Evolutionary conservation across 1,140 invertebrate genomes (phyloP).

Genomic region (Macrobrachium nipponense): DNA sequence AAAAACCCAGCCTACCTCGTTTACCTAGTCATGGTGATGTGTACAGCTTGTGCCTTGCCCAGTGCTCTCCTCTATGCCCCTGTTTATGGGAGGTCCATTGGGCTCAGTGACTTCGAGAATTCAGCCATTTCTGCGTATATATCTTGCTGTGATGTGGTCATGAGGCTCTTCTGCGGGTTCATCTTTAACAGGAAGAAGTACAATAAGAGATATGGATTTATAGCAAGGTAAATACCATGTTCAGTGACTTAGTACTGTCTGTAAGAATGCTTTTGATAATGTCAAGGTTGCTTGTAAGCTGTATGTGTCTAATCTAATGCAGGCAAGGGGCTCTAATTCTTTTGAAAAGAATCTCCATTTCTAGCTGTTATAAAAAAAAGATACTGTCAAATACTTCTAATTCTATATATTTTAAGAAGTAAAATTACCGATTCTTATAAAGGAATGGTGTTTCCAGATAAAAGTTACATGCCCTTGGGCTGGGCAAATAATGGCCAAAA

Average conservation of each 20-base stretch:
- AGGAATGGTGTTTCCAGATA: too few species aligned
- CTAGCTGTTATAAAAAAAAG: not conserved
- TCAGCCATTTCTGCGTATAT: conserved; percentile 9
- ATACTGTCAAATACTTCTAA: not conserved
- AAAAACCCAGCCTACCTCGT: conserved; percentile 31
- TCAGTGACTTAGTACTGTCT: too few species aligned
- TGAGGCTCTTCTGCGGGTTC: conserved; percentile 14
- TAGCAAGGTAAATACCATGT: conserved; percentile 3
- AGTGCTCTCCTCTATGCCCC: conserved; percentile 4
- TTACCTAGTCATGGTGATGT: conserved; percentile 31
- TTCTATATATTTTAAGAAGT: too few species aligned
- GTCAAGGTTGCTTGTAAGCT: too few species aligned
- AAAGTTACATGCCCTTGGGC: too few species aligned
- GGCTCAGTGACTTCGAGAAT: conserved; percentile 4
- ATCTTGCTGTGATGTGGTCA: not conserved
- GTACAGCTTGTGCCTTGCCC: not conserved
- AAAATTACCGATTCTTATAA: too few species aligned
- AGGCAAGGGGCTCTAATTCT: too few species aligned
- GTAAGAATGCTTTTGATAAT: too few species aligned
- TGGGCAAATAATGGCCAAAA: too few species aligned
- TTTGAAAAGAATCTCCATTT: too few species aligned
- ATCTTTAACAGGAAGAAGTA: not conserved
- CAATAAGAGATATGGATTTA: not conserved
- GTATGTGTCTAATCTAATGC: too few species aligned
- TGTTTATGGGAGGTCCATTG: conserved; percentile 4